A percentile compares a stretch with the other conserved stretches of the same genome.
Conservation (phyloP, 2,888 invertebrate genomes). For the Aleiodes leptofemur region DNA sequence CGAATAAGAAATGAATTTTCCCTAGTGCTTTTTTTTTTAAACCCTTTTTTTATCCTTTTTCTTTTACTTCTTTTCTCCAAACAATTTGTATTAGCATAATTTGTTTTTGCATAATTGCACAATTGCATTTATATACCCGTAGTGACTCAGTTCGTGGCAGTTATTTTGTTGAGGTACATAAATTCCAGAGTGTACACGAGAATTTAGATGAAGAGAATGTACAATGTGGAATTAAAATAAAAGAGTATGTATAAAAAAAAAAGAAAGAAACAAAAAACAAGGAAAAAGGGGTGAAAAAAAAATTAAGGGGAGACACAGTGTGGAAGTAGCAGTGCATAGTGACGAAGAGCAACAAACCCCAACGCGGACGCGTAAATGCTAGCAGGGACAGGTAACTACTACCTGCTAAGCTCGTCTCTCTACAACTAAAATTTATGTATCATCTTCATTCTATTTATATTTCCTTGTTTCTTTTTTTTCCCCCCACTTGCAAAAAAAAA, state of each 20-base stretch:
- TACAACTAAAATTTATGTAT: conserved; percentile 45
- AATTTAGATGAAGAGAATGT: conserved; percentile 43
- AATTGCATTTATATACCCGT: conserved; percentile 67
- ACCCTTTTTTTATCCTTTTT: no score
- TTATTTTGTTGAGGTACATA: conserved; percentile 65
- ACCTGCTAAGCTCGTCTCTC: conserved; percentile 36
- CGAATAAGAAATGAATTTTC: no score
- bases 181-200: conserved; percentile 59
- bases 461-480: conserved; percentile 20
- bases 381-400: conserved; percentile 42
- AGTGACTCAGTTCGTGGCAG: conserved; percentile 62
- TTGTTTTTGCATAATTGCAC: conserved; percentile 71
- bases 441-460: conserved; percentile 35
- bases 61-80: conserved; percentile 60
- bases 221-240: conserved; percentile 25
- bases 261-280: conserved; percentile 1
- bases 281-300: background rate
- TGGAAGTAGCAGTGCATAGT: conserved; percentile 32
- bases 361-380: conserved; percentile 48
- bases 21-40: no score
- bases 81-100: conserved; percentile 73
- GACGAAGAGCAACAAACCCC: conserved; percentile 46
- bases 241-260: conserved; percentile 31
- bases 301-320: conserved; percentile 24
- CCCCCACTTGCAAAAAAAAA: background rate